Evolutionary conservation across 2,797 vertebrate species (phyloP), one percentile per base, ranked within the genome.

Genomic region (Dendrocincla tyrannina): DNA sequence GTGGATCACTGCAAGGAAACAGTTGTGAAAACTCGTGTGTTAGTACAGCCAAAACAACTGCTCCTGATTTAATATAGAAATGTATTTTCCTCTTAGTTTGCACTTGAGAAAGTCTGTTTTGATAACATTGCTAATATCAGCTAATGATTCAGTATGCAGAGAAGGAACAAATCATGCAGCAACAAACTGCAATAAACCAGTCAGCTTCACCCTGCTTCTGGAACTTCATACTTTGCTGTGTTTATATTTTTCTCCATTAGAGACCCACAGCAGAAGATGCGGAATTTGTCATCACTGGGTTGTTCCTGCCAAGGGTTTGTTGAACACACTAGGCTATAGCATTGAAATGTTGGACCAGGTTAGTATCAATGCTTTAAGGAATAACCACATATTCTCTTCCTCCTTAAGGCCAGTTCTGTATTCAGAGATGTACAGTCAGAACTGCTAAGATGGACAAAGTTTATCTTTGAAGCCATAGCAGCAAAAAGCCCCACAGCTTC

Each of bases 181-280:
- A 88, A 59, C 42, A 92, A 66, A 81, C 66, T 78, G 47, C 82
- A 96, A 81, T 68, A 89, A 95, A 94, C 66, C 63, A 86, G 73
- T n/a, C 86, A 87, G 35, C 33, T 94, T 89, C 56, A 85, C 83
- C 59, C 47, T 56, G 76, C 53, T 55, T 50, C 76, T 91, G 68
- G 87, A 84, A 35, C 41, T 56, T 83, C 28, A 22, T 67, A 39
- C 66, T 64, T 80, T 56, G 27, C 59, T 44, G 44, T 95, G 72
- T 91, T 96, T 83, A 50, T 91, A 64, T 63, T 79, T 91, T 91
- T 92, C 88, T 88, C 94, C 52, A 49, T 80, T 85, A 95, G 85
- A 84, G 56, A 89, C 66, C 9, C 64, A 46, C 62, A 96, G 84
- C 46, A 93, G 89, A 83, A 60, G 73, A 85, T 1, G 6, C 56